Evolutionary conservation across 2,113 vertebrate genomes (phyloP).

Genomic region (Sylvia atricapilla): DNA sequence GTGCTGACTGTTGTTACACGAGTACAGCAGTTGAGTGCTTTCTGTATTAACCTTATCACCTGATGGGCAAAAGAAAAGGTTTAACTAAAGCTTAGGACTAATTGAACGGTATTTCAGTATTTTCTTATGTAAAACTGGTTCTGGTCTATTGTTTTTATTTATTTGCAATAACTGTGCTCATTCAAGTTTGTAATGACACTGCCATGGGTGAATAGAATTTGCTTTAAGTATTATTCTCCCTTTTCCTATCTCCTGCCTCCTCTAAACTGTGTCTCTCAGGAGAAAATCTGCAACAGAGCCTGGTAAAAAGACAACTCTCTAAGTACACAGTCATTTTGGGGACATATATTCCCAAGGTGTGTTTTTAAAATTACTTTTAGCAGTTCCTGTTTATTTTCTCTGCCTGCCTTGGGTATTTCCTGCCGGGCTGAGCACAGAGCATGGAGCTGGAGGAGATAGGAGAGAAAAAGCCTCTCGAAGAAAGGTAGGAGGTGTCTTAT

Average conservation of each 20-base stretch:
- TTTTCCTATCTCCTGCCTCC: slow-evolving; percentile 61
- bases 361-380: slow-evolving; percentile 59
- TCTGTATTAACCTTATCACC: slow-evolving; percentile 75
- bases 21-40: slow-evolving; percentile 66
- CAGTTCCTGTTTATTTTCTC: slow-evolving; percentile 71
- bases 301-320: slow-evolving; percentile 61
- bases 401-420: slow-evolving; percentile 40
- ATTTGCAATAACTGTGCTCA: slow-evolving; percentile 81
- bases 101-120: slow-evolving; percentile 75
- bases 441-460: background rate
- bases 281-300: slow-evolving; percentile 67
- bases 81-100: slow-evolving; percentile 73
- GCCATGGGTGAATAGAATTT: slow-evolving; percentile 81
- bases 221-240: slow-evolving; percentile 77
- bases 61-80: slow-evolving; percentile 70
- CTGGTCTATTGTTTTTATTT: slow-evolving; percentile 85
- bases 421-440: background rate
- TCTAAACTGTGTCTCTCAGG: slow-evolving; percentile 73
- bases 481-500: background rate
- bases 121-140: slow-evolving; percentile 81
- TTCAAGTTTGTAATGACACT: slow-evolving; percentile 82
- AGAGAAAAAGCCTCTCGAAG: background rate
- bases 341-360: background rate
- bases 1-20: slow-evolving; percentile 44
- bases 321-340: slow-evolving; percentile 54